Evolutionary conservation across 1,140 invertebrate species (phyloP).

Genomic region (Bombyx mandarina): DNA sequence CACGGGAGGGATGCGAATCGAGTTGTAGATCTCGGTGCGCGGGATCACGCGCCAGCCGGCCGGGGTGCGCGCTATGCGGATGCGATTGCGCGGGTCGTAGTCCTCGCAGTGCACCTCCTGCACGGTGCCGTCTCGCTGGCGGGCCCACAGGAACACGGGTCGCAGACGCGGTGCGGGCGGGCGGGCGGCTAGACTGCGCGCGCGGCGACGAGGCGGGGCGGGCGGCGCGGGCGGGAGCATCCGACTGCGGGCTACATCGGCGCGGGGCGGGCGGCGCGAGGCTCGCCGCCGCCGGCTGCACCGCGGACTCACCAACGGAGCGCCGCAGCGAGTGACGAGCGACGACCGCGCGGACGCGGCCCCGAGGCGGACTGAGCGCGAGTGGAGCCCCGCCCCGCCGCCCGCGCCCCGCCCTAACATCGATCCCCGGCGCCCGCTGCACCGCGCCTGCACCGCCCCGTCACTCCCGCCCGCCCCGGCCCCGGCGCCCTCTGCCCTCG

Average conservation of each 20-base stretch:
- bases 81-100: constrained; percentile 86
- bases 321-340: constrained; percentile 38
- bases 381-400: constrained; percentile 26
- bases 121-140: constrained; percentile 82
- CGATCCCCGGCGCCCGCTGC: constrained; percentile 36
- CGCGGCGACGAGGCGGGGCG: constrained; percentile 21
- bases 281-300: constrained; percentile 54
- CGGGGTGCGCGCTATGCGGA: constrained; percentile 83
- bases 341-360: constrained; percentile 54
- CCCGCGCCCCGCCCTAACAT: constrained; percentile 44
- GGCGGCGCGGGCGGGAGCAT: constrained; percentile 28
- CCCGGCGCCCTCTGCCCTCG: constrained; percentile 41
- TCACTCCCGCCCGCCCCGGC: constrained; percentile 40
- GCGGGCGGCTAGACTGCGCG: constrained; percentile 24
- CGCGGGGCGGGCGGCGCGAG: constrained; percentile 51
- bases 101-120: constrained; percentile 88
- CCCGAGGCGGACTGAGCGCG: constrained; percentile 47
- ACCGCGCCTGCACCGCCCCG: constrained; percentile 42
- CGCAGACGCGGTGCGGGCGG: constrained; percentile 40
- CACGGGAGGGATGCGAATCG: constrained; percentile 69
- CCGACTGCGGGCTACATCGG: constrained; percentile 34
- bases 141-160: constrained; percentile 86
- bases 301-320: constrained; percentile 46
- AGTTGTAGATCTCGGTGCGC: constrained; percentile 77
- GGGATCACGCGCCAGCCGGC: constrained; percentile 87